These are phyloP conservation scores for Dicerorhinus sumatrensis DNA, from an alignment of 2,113 vertebrate species.

Conservation along the genomic window DNA sequence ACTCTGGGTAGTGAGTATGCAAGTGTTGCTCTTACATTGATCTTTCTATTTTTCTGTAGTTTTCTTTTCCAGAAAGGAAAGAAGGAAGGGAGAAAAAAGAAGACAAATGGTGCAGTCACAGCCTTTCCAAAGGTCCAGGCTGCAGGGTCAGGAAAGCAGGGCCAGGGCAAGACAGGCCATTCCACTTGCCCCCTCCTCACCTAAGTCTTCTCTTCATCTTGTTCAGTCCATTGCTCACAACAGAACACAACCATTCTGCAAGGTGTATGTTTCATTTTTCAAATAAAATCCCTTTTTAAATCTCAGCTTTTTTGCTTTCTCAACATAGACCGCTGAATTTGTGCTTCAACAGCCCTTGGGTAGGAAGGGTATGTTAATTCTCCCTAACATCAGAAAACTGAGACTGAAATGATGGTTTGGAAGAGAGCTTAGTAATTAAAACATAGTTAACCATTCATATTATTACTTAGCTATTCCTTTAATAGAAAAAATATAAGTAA, in stretches of 20 bases:
- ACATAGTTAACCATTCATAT: not conserved
- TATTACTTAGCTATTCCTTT: not conserved
- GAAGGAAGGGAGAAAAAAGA: not conserved
- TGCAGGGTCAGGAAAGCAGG: not conserved
- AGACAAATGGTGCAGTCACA: not conserved
- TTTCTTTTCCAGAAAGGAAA: slow-evolving; percentile 29
- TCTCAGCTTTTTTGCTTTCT: not conserved
- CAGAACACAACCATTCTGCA: not conserved
- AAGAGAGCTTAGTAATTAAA: slow-evolving; percentile 21
- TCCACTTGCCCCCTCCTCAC: not conserved
- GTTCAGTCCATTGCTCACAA: not conserved
- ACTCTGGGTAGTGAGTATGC: not conserved
- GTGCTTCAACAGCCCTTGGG: not conserved
- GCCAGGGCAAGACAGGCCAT: not conserved
- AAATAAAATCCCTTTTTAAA: slow-evolving; percentile 33
- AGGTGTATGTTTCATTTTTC: not conserved
- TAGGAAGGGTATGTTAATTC: not conserved
- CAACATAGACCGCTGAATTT: not conserved
- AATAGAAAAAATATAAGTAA: not conserved
- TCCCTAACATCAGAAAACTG: not conserved
- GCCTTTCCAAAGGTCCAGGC: not conserved
- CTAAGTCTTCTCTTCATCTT: not conserved
- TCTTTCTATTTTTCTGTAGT: slow-evolving; percentile 17
- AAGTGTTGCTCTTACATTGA: not conserved
- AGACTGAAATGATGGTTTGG: not conserved